phyloP scores from a whole-genome alignment of 1,140 invertebrate species.

The Halyomorpha halys region DNA sequence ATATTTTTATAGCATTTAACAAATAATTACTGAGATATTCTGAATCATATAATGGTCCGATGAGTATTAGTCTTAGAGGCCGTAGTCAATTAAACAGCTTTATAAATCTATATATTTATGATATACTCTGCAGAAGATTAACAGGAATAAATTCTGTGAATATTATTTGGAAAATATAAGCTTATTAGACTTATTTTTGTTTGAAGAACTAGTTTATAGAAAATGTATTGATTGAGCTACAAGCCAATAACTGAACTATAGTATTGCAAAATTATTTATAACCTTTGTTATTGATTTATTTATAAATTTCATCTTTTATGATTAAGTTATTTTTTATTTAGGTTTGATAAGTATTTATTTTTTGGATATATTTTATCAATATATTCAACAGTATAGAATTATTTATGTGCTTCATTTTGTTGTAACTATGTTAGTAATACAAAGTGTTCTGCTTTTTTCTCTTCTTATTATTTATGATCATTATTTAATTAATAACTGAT shows the following conservation, averaged over 20 bases:
- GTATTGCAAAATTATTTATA: slow-evolving; percentile 8
- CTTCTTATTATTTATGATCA: neutral
- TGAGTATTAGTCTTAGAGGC: slow-evolving; percentile 15
- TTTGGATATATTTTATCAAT: slow-evolving; percentile 3
- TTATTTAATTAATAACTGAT: neutral
- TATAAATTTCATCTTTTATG: neutral
- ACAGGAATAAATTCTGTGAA: too few relatives aligned
- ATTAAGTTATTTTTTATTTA: neutral
- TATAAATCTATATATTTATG: slow-evolving; percentile 11
- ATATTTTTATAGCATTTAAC: slow-evolving; percentile 25
- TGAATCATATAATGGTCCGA: slow-evolving; percentile 12
- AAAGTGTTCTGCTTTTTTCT: slow-evolving; percentile 11
- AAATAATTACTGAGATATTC: slow-evolving; percentile 17
- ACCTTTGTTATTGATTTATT: slow-evolving; percentile 2
- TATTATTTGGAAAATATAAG: too few relatives aligned
- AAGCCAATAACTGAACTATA: neutral
- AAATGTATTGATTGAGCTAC: neutral
- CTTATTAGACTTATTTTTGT: too few relatives aligned
- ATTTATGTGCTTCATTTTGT: slow-evolving; percentile 8
- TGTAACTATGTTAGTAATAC: slow-evolving; percentile 8
- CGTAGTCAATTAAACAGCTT: slow-evolving; percentile 24
- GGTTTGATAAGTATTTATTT: neutral
- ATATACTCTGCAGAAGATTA: neutral
- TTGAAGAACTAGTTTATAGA: too few relatives aligned
- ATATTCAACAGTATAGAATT: slow-evolving; percentile 1